phyloP scores from a whole-genome alignment of 2,113 vertebrate genomes.

The Meriones unguiculatus region DNA sequence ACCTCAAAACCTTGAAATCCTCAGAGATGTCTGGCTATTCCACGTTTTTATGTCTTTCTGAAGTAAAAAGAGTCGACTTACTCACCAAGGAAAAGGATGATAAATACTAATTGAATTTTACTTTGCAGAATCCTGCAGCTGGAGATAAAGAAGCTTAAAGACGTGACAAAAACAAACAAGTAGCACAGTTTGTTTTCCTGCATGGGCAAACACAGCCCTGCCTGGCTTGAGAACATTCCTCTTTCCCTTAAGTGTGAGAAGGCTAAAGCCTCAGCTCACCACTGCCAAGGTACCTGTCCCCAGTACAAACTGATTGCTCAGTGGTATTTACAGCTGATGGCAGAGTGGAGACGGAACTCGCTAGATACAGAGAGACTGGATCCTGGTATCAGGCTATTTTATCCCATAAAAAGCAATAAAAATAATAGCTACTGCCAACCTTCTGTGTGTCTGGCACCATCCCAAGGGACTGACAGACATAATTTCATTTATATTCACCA shows the following conservation, averaged over 20 bases:
- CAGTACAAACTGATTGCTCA: conserved; percentile 43
- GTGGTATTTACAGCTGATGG: conserved; percentile 63
- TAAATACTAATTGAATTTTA: conserved; percentile 83
- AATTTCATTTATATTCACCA: conserved; percentile 20
- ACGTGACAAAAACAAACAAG: conserved; percentile 76
- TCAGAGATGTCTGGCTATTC: conserved; percentile 63
- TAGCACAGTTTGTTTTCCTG: conserved; percentile 64
- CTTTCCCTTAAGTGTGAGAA: conserved; percentile 53
- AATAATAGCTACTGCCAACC: not conserved
- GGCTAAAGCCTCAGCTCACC: conserved; percentile 18
- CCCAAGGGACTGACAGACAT: not conserved
- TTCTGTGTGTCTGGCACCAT: not conserved
- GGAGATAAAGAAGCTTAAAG: conserved; percentile 80
- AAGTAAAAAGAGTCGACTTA: conserved; percentile 75
- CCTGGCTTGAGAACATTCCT: not conserved
- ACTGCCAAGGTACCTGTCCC: conserved; percentile 38
- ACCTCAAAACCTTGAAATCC: conserved; percentile 64
- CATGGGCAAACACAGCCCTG: not conserved
- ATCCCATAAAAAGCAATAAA: conserved; percentile 49
- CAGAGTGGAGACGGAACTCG: conserved; percentile 40
- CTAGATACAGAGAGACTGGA: not conserved
- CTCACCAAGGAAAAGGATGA: conserved; percentile 70
- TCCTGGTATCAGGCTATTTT: not conserved
- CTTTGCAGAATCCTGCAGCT: conserved; percentile 77
- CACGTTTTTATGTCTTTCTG: conserved; percentile 71